A percentile compares a stretch with the other conserved stretches of the same genome.
Conservation (phyloP, 2,888 invertebrate genomes). For the Plebejus argus region DNA sequence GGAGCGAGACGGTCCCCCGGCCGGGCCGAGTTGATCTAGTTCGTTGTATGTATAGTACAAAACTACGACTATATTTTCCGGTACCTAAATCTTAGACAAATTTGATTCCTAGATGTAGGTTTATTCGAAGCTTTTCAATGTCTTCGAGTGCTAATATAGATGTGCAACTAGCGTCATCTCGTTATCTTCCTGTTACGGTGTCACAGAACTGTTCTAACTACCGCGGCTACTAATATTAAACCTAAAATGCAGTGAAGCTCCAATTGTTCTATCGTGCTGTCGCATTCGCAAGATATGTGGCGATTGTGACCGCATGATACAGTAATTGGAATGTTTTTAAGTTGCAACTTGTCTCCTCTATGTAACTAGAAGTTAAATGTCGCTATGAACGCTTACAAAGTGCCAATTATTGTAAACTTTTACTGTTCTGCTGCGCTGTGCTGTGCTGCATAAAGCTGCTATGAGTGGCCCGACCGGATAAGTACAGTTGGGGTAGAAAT, state of each 20-base stretch:
- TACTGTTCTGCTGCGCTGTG: neutral
- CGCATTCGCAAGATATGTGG: too few relatives aligned
- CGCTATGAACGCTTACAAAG: conserved; percentile 22
- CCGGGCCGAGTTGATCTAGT: neutral
- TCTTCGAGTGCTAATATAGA: neutral
- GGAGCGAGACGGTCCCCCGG: neutral
- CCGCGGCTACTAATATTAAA: neutral
- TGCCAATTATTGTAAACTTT: conserved; percentile 10
- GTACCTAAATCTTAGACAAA: neutral
- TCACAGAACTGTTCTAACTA: neutral
- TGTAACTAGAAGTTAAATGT: neutral
- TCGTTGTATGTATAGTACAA: conserved; percentile 19
- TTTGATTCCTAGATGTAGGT: neutral
- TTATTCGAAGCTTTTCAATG: neutral
- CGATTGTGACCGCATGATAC: too few relatives aligned
- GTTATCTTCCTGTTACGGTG: neutral
- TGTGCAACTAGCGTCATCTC: neutral
- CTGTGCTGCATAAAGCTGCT: neutral
- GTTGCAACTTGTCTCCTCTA: neutral
- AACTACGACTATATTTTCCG: conserved; percentile 5
- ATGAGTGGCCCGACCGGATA: neutral
- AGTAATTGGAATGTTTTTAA: too few relatives aligned
- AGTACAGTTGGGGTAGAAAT: neutral
- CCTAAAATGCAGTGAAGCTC: neutral
- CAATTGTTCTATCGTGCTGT: neutral